Evolutionary conservation across 2,888 invertebrate species (phyloP).

Genomic region (Strigamia transsilvanica): DNA sequence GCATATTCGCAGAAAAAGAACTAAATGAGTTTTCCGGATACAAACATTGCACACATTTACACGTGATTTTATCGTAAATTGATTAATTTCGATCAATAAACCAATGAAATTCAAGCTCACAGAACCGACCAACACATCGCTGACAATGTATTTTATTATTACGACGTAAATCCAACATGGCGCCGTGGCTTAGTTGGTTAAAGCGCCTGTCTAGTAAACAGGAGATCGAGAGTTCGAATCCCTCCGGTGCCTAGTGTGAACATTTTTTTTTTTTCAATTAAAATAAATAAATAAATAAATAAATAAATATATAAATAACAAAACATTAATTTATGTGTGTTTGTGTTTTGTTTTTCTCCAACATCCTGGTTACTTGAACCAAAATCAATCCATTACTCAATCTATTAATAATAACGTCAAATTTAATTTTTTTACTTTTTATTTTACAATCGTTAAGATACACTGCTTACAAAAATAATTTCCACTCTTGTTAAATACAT

Average conservation of each 20-base stretch:
- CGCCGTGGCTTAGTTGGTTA: slow-evolving; percentile 31
- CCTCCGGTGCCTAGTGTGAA: neutral
- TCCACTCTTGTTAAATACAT: slow-evolving; percentile 5
- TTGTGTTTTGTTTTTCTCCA: no score
- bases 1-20: no score
- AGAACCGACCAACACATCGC: no score
- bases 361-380: no score
- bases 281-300: neutral
- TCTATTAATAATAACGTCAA: neutral
- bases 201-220: slow-evolving; percentile 16
- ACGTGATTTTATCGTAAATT: neutral
- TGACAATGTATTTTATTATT: no score
- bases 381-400: no score
- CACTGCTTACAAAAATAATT: slow-evolving; percentile 23
- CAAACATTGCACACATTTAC: neutral
- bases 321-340: neutral
- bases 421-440: neutral
- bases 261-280: neutral
- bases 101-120: no score
- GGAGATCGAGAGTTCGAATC: slow-evolving; percentile 11
- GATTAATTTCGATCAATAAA: no score
- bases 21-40: no score
- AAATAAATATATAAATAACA: neutral
- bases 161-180: neutral
- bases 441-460: neutral